phyloP scores from a whole-genome alignment of 2,888 invertebrate genomes.

The Leucozona laternaria region DNA sequence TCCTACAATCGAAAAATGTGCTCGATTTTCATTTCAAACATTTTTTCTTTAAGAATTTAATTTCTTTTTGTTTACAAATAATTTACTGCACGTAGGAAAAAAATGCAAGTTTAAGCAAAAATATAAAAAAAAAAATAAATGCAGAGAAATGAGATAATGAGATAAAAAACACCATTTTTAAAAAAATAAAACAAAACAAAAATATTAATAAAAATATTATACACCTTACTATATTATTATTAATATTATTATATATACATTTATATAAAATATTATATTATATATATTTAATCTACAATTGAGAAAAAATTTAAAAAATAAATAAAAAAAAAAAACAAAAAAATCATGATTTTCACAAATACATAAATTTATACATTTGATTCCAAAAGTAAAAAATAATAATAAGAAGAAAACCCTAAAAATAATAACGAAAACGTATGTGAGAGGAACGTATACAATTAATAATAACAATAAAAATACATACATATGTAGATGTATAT shows the following conservation, averaged over 20 bases:
- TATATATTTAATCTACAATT: conserved; percentile 74
- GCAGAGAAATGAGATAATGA: conserved; percentile 72
- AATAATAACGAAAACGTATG: conserved; percentile 69
- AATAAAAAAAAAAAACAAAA: conserved; percentile 21
- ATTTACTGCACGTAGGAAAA: conserved; percentile 66
- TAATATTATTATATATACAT: conserved; percentile 75
- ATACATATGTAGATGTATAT: conserved; percentile 42
- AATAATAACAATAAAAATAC: conserved; percentile 67
- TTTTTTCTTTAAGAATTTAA: conserved; percentile 22
- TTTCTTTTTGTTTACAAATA: conserved; percentile 11
- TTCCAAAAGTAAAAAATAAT: conserved; percentile 62
- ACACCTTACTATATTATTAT: conserved; percentile 75
- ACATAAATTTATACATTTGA: conserved; percentile 73
- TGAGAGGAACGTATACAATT: conserved; percentile 76
- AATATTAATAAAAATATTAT: conserved; percentile 66
- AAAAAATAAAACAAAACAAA: conserved; percentile 44
- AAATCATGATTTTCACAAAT: conserved; percentile 72
- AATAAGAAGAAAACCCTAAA: background rate
- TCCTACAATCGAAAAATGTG: conserved; percentile 61
- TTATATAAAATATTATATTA: conserved; percentile 75
- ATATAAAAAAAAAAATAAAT: conserved; percentile 31
- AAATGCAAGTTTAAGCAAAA: conserved; percentile 40
- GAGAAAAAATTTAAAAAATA: conserved; percentile 49
- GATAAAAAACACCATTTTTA: conserved; percentile 74
- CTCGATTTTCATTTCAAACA: conserved; percentile 40